Conservation (phyloP, 2,888 invertebrate species). For the Drosophila melanosoma region DNA sequence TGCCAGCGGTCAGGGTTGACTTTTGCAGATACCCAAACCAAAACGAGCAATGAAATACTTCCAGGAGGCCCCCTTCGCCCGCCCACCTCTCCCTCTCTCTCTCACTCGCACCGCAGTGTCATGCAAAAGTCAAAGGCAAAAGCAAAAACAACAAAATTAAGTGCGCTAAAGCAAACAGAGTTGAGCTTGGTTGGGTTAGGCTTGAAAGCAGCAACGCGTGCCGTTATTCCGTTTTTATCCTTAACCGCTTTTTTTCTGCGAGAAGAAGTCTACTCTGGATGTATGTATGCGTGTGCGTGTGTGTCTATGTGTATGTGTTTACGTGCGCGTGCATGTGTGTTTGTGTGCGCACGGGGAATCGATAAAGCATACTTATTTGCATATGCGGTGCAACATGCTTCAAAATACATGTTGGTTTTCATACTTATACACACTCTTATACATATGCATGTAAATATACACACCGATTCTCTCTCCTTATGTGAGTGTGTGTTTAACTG, state of each 20-base stretch:
- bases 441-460: constrained; percentile 11
- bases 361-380: constrained; percentile 80
- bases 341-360: constrained; percentile 52
- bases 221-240: constrained; percentile 68
- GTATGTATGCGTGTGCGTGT: neutral
- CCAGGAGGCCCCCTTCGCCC: constrained; percentile 3
- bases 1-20: constrained; percentile 75
- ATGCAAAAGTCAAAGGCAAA: constrained; percentile 24
- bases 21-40: constrained; percentile 54
- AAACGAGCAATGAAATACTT: constrained; percentile 41
- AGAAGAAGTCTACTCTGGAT: constrained; percentile 36
- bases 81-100: neutral
- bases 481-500: constrained; percentile 36
- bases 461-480: constrained; percentile 17
- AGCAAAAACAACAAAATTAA: constrained; percentile 48
- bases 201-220: constrained; percentile 43
- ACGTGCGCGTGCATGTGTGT: constrained; percentile 18
- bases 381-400: constrained; percentile 79
- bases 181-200: constrained; percentile 42
- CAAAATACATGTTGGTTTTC: constrained; percentile 52
- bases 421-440: constrained; percentile 6
- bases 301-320: constrained; percentile 1
- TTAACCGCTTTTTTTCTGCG: constrained; percentile 56
- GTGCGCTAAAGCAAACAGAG: constrained; percentile 47
- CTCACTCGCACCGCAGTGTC: constrained; percentile 15